Conservation (phyloP, 2,888 invertebrate genomes). For the Arctia plantaginis region DNA sequence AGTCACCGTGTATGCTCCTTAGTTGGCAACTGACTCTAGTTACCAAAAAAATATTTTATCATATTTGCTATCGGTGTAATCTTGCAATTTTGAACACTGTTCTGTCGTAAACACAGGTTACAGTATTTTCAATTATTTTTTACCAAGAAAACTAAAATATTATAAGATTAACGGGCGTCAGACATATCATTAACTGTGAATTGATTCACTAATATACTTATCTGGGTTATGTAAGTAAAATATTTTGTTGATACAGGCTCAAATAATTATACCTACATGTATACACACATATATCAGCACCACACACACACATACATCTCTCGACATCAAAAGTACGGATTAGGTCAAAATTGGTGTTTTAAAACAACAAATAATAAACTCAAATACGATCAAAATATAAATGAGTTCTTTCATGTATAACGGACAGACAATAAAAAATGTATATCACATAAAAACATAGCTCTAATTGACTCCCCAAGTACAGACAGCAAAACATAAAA, state of each 20-base stretch:
- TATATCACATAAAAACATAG: slow-evolving; percentile 35
- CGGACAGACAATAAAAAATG: slow-evolving; percentile 21
- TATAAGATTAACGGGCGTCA: too few species aligned
- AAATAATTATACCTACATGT: background rate
- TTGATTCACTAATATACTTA: background rate
- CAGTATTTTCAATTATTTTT: too few species aligned
- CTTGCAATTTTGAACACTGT: slow-evolving; percentile 39
- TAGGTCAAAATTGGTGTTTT: background rate
- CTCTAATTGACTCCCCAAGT: slow-evolving; percentile 74
- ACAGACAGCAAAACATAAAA: slow-evolving; percentile 57
- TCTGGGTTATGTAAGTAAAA: background rate
- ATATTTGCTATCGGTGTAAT: slow-evolving; percentile 2
- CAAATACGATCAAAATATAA: slow-evolving; percentile 12
- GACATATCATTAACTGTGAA: too few species aligned
- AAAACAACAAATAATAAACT: slow-evolving; percentile 4
- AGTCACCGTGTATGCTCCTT: background rate
- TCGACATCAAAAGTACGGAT: background rate
- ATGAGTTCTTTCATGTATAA: slow-evolving; percentile 15
- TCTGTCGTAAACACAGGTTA: slow-evolving; percentile 40
- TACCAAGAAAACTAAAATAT: slow-evolving; percentile 25
- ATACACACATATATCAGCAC: background rate
- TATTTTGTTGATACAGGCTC: too few species aligned
- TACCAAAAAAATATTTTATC: background rate
- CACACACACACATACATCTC: background rate
- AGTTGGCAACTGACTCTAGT: background rate